Evolutionary conservation across 2,888 invertebrate species (phyloP).

Genomic region (Unio pictorum): DNA sequence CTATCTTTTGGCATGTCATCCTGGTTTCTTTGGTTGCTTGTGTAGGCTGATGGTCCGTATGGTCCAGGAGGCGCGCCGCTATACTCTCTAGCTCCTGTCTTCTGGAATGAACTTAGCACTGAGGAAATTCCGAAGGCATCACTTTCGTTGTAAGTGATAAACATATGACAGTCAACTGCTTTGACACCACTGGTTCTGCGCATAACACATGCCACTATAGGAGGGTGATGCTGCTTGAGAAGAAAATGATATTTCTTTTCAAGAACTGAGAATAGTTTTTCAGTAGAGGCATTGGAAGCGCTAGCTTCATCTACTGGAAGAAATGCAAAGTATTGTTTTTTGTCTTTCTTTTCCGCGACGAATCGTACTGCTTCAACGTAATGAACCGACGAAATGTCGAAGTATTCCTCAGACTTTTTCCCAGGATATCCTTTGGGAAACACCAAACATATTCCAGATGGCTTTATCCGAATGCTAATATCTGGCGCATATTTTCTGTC

Average conservation of each 20-base stretch:
- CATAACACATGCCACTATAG: slow-evolving; percentile 96
- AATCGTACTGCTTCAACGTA: slow-evolving; percentile 69
- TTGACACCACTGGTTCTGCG: slow-evolving; percentile 96
- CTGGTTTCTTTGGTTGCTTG: slow-evolving; percentile 19
- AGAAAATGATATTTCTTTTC: slow-evolving; percentile 96
- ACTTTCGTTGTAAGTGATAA: slow-evolving; percentile 78
- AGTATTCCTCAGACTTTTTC: slow-evolving; percentile 82
- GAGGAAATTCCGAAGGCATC: slow-evolving; percentile 44
- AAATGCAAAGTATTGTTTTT: slow-evolving; percentile 74
- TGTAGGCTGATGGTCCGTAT: slow-evolving; percentile 16
- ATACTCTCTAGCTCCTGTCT: slow-evolving; percentile 3
- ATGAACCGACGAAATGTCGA: slow-evolving; percentile 74
- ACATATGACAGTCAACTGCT: slow-evolving; percentile 98
- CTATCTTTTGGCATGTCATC: slow-evolving; percentile 5
- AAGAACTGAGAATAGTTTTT: slow-evolving; percentile 84
- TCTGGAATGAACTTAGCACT: slow-evolving; percentile 6
- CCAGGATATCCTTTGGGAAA: slow-evolving; percentile 97
- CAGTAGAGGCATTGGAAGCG: slow-evolving; percentile 51
- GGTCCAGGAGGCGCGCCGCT: slow-evolving; percentile 13
- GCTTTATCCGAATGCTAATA: slow-evolving; percentile 80
- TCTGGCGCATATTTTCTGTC: slow-evolving; percentile 43
- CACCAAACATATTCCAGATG: slow-evolving; percentile 91
- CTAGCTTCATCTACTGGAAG: slow-evolving; percentile 78
- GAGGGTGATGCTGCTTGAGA: slow-evolving; percentile 93
- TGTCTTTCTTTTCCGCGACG: slow-evolving; percentile 61